Evolutionary conservation across 2,797 vertebrate genomes (phyloP).

Genomic region (Cirrhinus molitorella): DNA sequence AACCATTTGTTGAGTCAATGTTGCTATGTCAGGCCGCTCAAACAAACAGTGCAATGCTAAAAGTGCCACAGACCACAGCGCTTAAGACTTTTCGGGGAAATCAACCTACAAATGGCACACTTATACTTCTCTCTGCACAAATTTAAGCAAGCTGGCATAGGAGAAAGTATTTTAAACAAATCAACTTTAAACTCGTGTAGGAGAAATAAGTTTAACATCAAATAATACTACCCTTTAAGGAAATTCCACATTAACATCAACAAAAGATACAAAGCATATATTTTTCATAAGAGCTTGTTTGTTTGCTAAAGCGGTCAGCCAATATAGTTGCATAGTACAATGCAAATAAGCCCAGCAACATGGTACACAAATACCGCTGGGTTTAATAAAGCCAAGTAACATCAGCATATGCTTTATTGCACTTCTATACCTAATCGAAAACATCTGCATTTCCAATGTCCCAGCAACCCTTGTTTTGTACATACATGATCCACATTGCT

Average conservation of each 20-base stretch:
- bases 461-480: slow-evolving; percentile 37
- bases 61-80: slow-evolving; percentile 29
- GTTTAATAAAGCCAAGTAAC: slow-evolving; percentile 27
- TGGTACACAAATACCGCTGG: slow-evolving; percentile 9
- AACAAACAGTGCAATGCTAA: slow-evolving; percentile 29
- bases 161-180: neutral
- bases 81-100: slow-evolving; percentile 25
- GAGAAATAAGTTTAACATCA: neutral
- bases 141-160: slow-evolving; percentile 6
- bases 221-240: neutral
- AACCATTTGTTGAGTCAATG: slow-evolving; percentile 39
- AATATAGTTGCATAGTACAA: neutral
- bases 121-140: neutral
- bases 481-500: slow-evolving; percentile 6
- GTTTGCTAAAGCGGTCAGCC: neutral
- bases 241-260: neutral
- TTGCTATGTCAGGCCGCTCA: slow-evolving; percentile 21
- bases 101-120: slow-evolving; percentile 10
- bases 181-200: neutral
- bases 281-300: slow-evolving; percentile 5
- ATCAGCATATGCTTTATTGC: slow-evolving; percentile 20
- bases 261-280: neutral
- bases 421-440: slow-evolving; percentile 18
- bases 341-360: slow-evolving; percentile 13
- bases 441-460: slow-evolving; percentile 25